These are phyloP conservation scores for Bombus sylvicola DNA, from an alignment of 1,140 invertebrate genomes.

Conservation along the genomic window DNA sequence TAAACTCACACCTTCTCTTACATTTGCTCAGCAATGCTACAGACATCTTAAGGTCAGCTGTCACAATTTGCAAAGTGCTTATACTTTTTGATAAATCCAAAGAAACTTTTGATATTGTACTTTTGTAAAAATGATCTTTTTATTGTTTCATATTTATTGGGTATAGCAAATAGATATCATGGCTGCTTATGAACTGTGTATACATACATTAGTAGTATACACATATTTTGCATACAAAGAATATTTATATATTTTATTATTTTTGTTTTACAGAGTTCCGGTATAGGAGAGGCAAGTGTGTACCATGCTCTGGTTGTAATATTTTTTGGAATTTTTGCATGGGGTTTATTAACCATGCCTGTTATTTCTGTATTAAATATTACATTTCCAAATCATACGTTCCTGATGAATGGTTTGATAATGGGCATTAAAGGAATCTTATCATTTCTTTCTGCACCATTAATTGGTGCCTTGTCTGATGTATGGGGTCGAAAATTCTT, in stretches of 20 bases:
- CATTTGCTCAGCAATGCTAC: constrained; percentile 79
- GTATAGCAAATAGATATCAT: constrained; percentile 52
- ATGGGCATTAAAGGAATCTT: constrained; percentile 99
- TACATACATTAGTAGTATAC: not conserved
- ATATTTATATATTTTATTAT: constrained; percentile 47
- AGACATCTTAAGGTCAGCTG: constrained; percentile 80
- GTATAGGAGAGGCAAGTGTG: constrained; percentile 96
- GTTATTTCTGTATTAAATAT: constrained; percentile 98
- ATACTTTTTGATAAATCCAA: constrained; percentile 35
- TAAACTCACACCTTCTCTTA: constrained; percentile 73
- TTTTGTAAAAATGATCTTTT: constrained; percentile 15
- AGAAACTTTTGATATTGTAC: constrained; percentile 13
- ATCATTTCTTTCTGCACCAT: constrained; percentile 97
- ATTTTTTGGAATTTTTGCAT: constrained; percentile 99
- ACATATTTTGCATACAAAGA: not conserved
- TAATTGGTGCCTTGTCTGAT: constrained; percentile 98
- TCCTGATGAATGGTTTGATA: constrained; percentile 99
- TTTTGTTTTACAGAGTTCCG: constrained; percentile 87
- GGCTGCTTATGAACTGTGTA: constrained; percentile 46
- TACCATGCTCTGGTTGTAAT: constrained; percentile 99
- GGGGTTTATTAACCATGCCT: constrained; percentile 98
- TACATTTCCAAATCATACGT: constrained; percentile 99
- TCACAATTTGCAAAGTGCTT: constrained; percentile 53
- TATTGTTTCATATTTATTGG: constrained; percentile 29
- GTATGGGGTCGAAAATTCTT: constrained; percentile 99